Evolutionary conservation across 37 sponge, comb jelly and placozoan species (phyloP), one percentile per base, ranked within the genome.

Genomic region (Ianthella basta): DNA sequence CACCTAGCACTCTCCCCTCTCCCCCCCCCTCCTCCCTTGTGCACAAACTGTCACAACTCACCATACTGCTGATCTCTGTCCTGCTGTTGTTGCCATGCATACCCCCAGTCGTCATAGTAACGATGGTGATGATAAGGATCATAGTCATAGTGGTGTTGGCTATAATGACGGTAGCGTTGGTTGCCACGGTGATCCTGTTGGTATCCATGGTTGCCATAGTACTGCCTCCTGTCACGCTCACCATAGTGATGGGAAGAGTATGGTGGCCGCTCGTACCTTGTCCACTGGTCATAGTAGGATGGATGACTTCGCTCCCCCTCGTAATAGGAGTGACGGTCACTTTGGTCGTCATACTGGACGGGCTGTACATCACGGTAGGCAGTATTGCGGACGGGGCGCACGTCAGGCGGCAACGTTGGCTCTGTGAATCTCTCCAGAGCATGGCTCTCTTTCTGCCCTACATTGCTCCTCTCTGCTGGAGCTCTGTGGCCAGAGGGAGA

Each of bases 381-480:
- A 29, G 12, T 4, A 61, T n/a, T 4, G 8, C 24, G 64, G 64
- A 2, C 8, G 13, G 27, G 13, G n/a, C 4, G 27, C 4, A n/a
- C 64, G 5, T n/a, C n/a, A 61, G 27, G 13, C 27, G 8, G 8
- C 2, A 12, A 12, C 2, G n/a, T 61, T 4, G 8, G 34, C 15
- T 8, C 24, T 16, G 4, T 23, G 33, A 54, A 57, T 23, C 56
- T 15, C 24, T n/a, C 55, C 56, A 44, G 3, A 8, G 6, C 50
- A 10, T 8, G 50, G 64, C 25, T 6, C 1, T 15, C 0, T 4
- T 34, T 15, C 27, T 25, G 29, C 54, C 25, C n/a, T n/a, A 23
- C 57, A 54, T 56, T 0, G 87, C 82, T 60, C 74, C 74, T 19
- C 82, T 82, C 33, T 82, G 74, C 57, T 82, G 60, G 8, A 87